A percentile compares a stretch with the other conserved stretches of the same genome.
These are phyloP conservation scores for Troglohyphantes excavatus DNA, from an alignment of 2,888 invertebrate species.

Conservation along the genomic window DNA sequence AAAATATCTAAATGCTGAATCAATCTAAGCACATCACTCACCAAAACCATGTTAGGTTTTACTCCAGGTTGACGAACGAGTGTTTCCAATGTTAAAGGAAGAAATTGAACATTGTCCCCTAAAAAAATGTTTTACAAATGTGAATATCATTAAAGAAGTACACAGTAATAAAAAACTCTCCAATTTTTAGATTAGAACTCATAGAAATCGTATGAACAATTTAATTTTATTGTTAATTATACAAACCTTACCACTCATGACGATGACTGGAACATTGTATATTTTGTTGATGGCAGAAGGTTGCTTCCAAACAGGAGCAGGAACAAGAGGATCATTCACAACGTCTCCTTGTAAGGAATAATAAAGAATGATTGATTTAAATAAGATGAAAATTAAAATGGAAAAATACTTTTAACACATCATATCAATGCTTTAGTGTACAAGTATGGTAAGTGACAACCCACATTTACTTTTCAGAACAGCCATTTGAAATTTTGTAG, in stretches of 20 bases:
- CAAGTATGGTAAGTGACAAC: too few species aligned
- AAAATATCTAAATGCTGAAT: background rate
- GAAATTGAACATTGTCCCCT: constrained; percentile 77
- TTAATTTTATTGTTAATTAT: background rate
- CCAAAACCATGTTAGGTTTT: constrained; percentile 83
- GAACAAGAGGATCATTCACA: constrained; percentile 71
- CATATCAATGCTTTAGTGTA: too few species aligned
- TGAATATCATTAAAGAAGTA: background rate
- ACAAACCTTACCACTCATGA: constrained; percentile 82
- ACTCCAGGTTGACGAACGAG: constrained; percentile 85
- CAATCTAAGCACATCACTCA: constrained; percentile 79
- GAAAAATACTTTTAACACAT: too few species aligned
- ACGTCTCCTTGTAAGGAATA: constrained; percentile 74
- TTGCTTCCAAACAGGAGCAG: constrained; percentile 71
- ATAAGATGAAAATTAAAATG: too few species aligned
- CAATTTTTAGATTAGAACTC: too few species aligned
- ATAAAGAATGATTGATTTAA: too few species aligned
- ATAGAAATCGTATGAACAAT: background rate
- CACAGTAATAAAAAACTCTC: background rate
- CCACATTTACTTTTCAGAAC: too few species aligned
- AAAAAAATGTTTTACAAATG: background rate
- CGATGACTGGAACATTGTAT: constrained; percentile 83
- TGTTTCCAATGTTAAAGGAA: constrained; percentile 83
- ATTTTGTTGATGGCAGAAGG: constrained; percentile 80
- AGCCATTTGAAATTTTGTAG: too few species aligned